A percentile compares a stretch with the other conserved stretches of the same genome.
Conservation (phyloP, 2,797 vertebrate genomes). For the Picus viridis region DNA sequence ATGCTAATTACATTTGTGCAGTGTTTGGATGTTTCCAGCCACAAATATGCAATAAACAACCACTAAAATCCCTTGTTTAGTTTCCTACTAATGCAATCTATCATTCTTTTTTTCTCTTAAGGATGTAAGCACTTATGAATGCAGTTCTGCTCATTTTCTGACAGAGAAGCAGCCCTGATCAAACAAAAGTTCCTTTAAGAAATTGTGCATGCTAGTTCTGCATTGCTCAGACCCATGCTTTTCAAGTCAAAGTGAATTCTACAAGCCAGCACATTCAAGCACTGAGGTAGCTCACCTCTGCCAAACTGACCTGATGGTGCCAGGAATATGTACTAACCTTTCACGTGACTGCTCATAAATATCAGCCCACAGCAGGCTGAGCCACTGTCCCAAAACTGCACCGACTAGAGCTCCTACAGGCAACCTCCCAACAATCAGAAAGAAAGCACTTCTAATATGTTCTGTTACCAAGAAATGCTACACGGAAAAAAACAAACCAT, state of each 20-base stretch:
- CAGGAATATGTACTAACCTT: slow-evolving; percentile 24
- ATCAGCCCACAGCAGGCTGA: slow-evolving; percentile 9
- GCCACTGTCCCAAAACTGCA: background rate
- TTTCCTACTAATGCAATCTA: background rate
- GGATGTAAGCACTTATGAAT: slow-evolving; percentile 42
- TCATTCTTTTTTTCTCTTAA: slow-evolving; percentile 23
- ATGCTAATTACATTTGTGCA: background rate
- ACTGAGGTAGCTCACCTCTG: slow-evolving; percentile 21
- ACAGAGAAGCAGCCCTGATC: slow-evolving; percentile 11
- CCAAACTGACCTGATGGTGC: background rate
- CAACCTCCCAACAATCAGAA: background rate
- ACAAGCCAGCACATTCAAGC: slow-evolving; percentile 28
- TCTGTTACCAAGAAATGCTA: background rate
- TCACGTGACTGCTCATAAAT: slow-evolving; percentile 27
- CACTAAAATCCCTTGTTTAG: background rate
- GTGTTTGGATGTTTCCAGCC: background rate
- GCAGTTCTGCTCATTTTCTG: slow-evolving; percentile 15
- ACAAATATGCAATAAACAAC: background rate
- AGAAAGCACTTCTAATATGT: background rate
- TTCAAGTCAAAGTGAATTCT: slow-evolving; percentile 25
- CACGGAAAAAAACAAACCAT: background rate
- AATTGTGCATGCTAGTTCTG: slow-evolving; percentile 4
- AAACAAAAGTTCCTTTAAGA: slow-evolving; percentile 30
- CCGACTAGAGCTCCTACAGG: background rate
- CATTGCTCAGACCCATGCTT: slow-evolving; percentile 6